phyloP scores from a whole-genome alignment of 2,888 invertebrate species.

The Rotaria macrura region DNA sequence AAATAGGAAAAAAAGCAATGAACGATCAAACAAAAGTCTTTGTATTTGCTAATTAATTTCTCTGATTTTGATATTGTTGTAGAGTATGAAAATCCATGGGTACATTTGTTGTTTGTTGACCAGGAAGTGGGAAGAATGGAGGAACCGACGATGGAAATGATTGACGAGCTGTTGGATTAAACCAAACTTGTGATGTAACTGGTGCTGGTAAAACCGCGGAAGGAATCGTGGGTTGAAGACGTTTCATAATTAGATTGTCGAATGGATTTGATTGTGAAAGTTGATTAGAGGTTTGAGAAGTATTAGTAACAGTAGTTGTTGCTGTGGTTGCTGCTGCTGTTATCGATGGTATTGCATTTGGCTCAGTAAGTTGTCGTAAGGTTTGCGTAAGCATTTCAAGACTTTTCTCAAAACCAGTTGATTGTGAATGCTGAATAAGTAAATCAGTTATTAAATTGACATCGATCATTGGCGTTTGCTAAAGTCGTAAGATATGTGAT shows the following conservation, averaged over 20 bases:
- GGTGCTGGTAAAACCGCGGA: background rate
- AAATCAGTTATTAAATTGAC: slow-evolving; percentile 2
- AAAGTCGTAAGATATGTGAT: too few species aligned
- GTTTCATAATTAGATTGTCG: background rate
- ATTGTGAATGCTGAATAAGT: slow-evolving; percentile 14
- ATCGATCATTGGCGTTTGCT: background rate
- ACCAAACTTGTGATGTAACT: background rate
- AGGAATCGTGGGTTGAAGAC: background rate
- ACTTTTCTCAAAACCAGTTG: slow-evolving; percentile 21
- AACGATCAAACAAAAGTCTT: too few species aligned
- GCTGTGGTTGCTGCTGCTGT: background rate
- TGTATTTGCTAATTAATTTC: background rate
- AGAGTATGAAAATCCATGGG: background rate
- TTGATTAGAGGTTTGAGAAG: background rate
- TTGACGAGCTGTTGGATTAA: background rate
- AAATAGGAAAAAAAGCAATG: background rate
- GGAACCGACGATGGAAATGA: background rate
- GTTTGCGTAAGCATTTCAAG: slow-evolving; percentile 17
- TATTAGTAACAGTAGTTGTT: background rate
- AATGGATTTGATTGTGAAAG: background rate
- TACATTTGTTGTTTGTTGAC: background rate
- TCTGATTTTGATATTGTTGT: background rate
- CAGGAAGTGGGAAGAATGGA: background rate
- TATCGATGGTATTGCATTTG: background rate
- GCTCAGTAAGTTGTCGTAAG: background rate